Evolutionary conservation across 2,113 vertebrate genomes (phyloP).

Genomic region (Mohoua ochrocephala): DNA sequence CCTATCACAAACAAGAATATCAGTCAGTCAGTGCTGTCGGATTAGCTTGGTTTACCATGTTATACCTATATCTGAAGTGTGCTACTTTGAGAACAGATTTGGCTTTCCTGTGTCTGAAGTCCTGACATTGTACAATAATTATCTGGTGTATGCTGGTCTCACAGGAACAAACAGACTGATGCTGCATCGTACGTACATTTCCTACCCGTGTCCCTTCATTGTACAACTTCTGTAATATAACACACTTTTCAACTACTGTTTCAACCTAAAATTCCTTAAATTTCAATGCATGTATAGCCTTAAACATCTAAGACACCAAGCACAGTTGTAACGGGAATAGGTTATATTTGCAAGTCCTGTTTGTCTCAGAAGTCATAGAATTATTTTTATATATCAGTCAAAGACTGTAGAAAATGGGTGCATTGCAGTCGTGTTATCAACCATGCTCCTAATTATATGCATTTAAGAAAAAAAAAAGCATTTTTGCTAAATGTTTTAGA

Average conservation of each 20-base stretch:
- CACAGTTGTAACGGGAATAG: background rate
- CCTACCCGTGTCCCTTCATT: background rate
- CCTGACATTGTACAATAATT: background rate
- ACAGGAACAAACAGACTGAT: background rate
- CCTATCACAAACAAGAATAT: background rate
- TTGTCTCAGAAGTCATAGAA: background rate
- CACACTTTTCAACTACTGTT: background rate
- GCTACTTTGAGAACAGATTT: background rate
- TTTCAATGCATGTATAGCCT: slow-evolving; percentile 31
- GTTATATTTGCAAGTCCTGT: slow-evolving; percentile 25
- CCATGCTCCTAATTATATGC: slow-evolving; percentile 9
- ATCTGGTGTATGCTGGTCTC: background rate
- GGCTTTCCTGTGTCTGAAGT: background rate
- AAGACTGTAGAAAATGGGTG: slow-evolving; percentile 19
- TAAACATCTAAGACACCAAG: slow-evolving; percentile 45
- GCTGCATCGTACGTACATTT: background rate
- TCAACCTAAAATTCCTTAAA: slow-evolving; percentile 39
- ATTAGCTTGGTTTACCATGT: background rate
- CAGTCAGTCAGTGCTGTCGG: background rate
- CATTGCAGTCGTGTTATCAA: background rate
- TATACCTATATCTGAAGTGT: background rate
- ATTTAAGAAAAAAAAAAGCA: background rate
- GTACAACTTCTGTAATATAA: background rate
- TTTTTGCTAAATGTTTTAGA: background rate
- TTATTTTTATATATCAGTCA: slow-evolving; percentile 33